Evolutionary conservation across 2,888 invertebrate species (phyloP).

Genomic region (Thumatha senex): DNA sequence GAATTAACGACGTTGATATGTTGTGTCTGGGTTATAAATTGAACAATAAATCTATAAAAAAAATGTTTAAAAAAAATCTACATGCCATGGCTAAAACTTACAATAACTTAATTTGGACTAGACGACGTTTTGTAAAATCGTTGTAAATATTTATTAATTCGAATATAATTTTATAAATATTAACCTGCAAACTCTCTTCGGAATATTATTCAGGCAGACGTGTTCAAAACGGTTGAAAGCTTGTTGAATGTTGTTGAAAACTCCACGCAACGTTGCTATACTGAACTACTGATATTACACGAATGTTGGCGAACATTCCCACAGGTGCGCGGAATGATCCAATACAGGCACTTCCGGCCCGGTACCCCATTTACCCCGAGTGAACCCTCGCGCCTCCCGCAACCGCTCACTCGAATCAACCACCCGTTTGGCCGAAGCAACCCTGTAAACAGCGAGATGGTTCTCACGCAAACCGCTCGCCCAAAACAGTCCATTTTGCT

Average conservation of each 20-base stretch:
- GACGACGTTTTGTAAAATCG: too few relatives aligned
- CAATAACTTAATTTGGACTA: too few relatives aligned
- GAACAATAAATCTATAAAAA: too few relatives aligned
- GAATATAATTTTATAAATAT: too few relatives aligned
- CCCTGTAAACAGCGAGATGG: constrained; percentile 44
- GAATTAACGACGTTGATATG: too few relatives aligned
- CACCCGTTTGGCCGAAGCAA: constrained; percentile 33
- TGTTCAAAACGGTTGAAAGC: constrained; percentile 26
- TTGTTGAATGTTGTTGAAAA: constrained; percentile 4
- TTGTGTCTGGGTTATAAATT: too few relatives aligned
- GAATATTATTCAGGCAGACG: too few relatives aligned
- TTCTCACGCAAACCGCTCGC: constrained; percentile 72
- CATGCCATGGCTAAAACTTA: too few relatives aligned
- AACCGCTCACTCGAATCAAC: constrained; percentile 16
- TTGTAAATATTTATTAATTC: too few relatives aligned
- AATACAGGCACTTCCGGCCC: constrained; percentile 74
- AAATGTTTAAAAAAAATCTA: too few relatives aligned
- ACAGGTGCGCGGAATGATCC: constrained; percentile 76
- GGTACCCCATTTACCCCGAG: constrained; percentile 67
- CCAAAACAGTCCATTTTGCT: constrained; percentile 71
- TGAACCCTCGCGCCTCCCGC: constrained; percentile 43
- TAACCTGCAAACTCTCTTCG: too few relatives aligned
- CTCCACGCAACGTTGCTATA: constrained; percentile 21
- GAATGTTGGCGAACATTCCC: constrained; percentile 70
- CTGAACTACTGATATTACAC: constrained; percentile 55